phyloP scores from a whole-genome alignment of 53 echinoderm and acorn worm genomes.

The Luidia sarsii region DNA sequence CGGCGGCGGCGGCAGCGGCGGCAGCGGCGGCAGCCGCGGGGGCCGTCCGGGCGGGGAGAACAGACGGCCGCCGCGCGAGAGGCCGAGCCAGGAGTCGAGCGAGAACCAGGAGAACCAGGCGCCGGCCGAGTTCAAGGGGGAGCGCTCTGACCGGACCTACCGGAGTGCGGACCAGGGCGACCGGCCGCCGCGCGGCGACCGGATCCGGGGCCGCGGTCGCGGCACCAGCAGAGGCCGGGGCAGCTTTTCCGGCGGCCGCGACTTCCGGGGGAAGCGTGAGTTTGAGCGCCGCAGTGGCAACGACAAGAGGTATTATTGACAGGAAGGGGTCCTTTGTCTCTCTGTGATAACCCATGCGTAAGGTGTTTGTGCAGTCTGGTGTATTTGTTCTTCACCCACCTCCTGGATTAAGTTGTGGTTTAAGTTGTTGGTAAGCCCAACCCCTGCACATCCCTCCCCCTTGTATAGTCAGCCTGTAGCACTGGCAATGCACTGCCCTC shows the following conservation, averaged over 20 bases:
- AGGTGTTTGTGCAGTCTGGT: no score
- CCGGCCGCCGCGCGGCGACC: conserved; percentile 69
- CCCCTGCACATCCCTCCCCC: no score
- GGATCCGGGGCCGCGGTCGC: conserved; percentile 66
- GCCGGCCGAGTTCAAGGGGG: conserved; percentile 75
- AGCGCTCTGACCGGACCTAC: conserved; percentile 64
- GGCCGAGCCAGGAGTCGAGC: conserved; percentile 56
- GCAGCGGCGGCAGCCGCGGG: no score
- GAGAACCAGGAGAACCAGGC: conserved; percentile 96
- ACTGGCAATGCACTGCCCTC: no score
- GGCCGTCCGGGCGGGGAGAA: conserved; percentile 64
- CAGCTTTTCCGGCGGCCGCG: conserved; percentile 58
- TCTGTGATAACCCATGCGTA: no score
- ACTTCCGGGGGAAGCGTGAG: conserved; percentile 84
- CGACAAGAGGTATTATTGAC: conserved; percentile 85
- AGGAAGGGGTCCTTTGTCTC: background rate
- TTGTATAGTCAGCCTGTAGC: no score
- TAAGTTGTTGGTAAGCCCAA: no score
- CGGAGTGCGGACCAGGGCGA: conserved; percentile 61
- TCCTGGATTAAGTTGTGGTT: no score
- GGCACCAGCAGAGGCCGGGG: conserved; percentile 66
- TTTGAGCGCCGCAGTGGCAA: conserved; percentile 97
- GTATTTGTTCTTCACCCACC: no score
- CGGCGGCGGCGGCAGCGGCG: conserved; percentile 58
- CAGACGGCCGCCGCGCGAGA: conserved; percentile 63